Percentiles rank a stretch among this genome's conserved stretches.
Conservation (phyloP, 2,113 vertebrate species). For the Cisticola juncidis region DNA sequence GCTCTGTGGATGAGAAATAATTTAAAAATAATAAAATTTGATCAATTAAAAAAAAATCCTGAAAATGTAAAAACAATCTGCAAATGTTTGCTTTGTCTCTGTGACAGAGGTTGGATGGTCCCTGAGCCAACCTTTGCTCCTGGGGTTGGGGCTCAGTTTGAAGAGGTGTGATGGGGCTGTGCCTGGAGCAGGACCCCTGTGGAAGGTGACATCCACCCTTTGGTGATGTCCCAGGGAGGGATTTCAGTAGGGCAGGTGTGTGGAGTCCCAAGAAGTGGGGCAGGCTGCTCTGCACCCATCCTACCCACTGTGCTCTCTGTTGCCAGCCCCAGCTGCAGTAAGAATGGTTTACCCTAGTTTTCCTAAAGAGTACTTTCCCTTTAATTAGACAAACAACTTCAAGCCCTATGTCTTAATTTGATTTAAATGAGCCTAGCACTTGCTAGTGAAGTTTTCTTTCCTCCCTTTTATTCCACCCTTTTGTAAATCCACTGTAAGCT, state of each 20-base stretch:
- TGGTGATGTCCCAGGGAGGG: neutral
- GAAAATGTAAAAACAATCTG: neutral
- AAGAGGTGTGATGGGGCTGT: neutral
- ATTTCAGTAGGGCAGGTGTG: neutral
- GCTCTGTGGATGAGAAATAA: neutral
- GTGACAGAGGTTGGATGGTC: accelerated
- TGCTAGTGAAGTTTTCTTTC: neutral
- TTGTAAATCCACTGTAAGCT: neutral
- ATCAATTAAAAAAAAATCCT: neutral
- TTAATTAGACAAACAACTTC: conserved; percentile 43
- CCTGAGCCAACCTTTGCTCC: neutral
- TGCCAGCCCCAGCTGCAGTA: accelerated
- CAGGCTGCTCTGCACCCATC: neutral
- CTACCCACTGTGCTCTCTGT: neutral
- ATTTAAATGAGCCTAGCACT: conserved; percentile 34
- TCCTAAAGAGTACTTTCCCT: neutral
- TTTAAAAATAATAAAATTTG: neutral
- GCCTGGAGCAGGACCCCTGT: neutral
- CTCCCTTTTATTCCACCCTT: neutral
- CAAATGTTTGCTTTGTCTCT: neutral
- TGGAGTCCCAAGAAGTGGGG: neutral
- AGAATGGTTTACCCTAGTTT: conserved; percentile 46
- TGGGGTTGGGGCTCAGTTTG: neutral
- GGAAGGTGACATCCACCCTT: neutral
- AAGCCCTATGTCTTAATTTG: conserved; percentile 34